Evolutionary conservation across 2,888 invertebrate species (phyloP).

Genomic region (Heliconius cydno): DNA sequence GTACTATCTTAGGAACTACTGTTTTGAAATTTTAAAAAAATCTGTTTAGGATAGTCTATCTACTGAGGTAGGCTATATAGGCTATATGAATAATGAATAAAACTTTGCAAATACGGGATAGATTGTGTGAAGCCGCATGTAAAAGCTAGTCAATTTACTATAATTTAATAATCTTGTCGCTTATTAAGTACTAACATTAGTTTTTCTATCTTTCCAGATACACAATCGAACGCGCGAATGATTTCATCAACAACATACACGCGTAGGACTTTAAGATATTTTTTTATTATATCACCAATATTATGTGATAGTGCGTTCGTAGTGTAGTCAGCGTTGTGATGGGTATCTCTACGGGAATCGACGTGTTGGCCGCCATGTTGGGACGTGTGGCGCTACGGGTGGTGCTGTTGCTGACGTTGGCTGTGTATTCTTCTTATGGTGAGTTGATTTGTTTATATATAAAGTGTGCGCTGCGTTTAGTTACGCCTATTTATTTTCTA

Average conservation of each 20-base stretch:
- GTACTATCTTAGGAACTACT: no score
- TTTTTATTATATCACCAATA: conserved; percentile 52
- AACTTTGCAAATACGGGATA: no score
- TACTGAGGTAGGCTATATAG: no score
- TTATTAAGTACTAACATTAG: background rate
- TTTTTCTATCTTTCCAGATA: conserved; percentile 57
- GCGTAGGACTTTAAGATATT: conserved; percentile 54
- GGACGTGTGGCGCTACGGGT: conserved; percentile 61
- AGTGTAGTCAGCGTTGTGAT: conserved; percentile 69
- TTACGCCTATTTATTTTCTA: background rate
- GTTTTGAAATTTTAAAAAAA: no score
- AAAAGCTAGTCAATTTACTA: no score
- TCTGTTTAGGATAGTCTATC: no score
- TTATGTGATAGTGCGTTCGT: conserved; percentile 73
- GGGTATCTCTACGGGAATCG: conserved; percentile 60
- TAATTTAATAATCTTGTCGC: no score
- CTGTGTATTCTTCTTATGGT: conserved; percentile 78
- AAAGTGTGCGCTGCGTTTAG: background rate
- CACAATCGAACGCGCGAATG: conserved; percentile 61
- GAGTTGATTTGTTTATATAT: conserved; percentile 50
- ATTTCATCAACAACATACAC: conserved; percentile 54
- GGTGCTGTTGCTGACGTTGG: conserved; percentile 65
- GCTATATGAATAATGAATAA: no score
- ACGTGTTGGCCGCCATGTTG: conserved; percentile 59
- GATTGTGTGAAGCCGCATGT: no score